Base-by-base conservation (phyloP, 2,797 vertebrate genomes). In the Clangula hyemalis region DNA sequence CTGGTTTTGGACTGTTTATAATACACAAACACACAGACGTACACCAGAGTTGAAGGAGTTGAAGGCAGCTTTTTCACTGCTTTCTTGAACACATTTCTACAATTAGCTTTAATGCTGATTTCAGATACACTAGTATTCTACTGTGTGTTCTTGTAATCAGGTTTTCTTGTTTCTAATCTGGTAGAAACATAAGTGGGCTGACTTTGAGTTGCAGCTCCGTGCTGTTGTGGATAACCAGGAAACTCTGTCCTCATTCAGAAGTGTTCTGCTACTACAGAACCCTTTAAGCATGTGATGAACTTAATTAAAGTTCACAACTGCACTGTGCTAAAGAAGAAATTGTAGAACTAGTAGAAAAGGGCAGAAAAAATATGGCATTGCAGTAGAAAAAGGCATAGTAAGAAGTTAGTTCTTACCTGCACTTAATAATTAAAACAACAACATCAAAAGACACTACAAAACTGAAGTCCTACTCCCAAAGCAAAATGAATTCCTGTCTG, bases 261-360 rank as follows among this genome's bases (percentile, higher is more conserved):
- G 8, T 10, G 5, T 28, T 76, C 58, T 60, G 22, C 21, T 49
- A 0, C 17, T 49, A 0, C 24, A 2, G 9, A 12, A 2, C 18
- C 5, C 8, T 64, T 71, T 4, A 51, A 56, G 45, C 8, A 25
- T 2, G 0, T 5, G n/a, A 7, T 65, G 39, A 81, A 28, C 20
- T 41, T 34, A 22, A 49, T 32, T 62, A 49, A 61, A 73, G 51
- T 41, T 61, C 19, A 22, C 36, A 57, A 0, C 12, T 36, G 13
- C 18, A 8, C 41, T 74, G 39, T 25, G 11, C 53, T 61, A 8
- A 36, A 78, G 38, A 49, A n/a, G 69, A 39, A 75, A 34, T 36
- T 22, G 47, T 32, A 22, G 51, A 57, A 2, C 43, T 24, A 32
- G 47, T 10, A 77, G 60, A 22, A 78, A 51, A 51, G 62, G 16